Evolutionary conservation across 2,888 invertebrate genomes (phyloP), one percentile per base, ranked within the genome.

Genomic region (Sphaerophoria taeniata): DNA sequence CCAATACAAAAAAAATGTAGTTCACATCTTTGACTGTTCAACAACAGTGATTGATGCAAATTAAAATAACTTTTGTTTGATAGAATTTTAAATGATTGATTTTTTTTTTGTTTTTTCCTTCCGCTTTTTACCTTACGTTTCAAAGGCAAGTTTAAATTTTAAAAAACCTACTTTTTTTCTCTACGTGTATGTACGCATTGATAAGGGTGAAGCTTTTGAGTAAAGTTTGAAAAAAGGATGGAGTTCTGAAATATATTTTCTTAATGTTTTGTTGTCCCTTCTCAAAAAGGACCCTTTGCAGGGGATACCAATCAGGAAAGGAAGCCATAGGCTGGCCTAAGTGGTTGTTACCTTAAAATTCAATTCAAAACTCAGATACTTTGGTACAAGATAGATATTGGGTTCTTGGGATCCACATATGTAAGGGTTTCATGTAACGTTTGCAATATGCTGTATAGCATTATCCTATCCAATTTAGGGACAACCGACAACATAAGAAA

Each of bases 341-440:
- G 47, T 49, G 12, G 51, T 58, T 61, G 76, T 85, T 70, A 73
- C 61, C 80, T 76, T 77, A 77, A 85, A 85, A 81, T 77, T 81
- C 53, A 76, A 51, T 67, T 76, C 69, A 76, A 79, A 60, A 49
- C n/a, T 11, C 39, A 43, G 7, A 43, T 7, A 43, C 11, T 7
- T 43, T 4, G n/a, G 47, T 12, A 49, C 12, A 24, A 9, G 31
- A 61, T 60, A 24, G 14, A 24, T 24, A 9, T 63, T 14, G 43
- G 31, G 58, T 43, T 34, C 53, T 47, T 11, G 4, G 36, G 58
- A 72, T 73, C 60, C 39, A 53, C 67, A 80, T 69, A 76, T n/a
- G n/a, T 81, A 85, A 85, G 81, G 81, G 85, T 76, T 81, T 81
- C 73, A 81, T 85, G 43, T 85, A 81, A 77, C 70, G 81, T 80